Conservation (phyloP, 1,140 invertebrate genomes). For the Acyrthosiphon pisum region DNA sequence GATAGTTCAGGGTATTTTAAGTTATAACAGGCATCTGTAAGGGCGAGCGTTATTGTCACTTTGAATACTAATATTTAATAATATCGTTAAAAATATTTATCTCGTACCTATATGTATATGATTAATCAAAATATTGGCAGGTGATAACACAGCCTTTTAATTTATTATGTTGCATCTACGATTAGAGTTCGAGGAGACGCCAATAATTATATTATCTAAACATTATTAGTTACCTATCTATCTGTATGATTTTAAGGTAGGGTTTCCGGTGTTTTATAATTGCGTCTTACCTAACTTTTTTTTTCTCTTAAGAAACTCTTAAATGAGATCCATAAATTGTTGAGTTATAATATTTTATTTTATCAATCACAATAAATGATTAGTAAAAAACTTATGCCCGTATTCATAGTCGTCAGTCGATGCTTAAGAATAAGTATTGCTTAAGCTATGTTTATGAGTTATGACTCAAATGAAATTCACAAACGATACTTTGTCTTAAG, state of each 20-base stretch:
- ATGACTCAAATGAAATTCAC: no score
- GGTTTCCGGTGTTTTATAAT: not conserved
- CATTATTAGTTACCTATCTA: not conserved
- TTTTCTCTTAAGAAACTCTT: not conserved
- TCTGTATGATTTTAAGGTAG: not conserved
- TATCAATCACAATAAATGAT: not conserved
- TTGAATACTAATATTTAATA: not conserved
- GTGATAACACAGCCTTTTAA: not conserved
- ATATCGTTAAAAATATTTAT: not conserved
- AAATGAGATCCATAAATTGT: not conserved
- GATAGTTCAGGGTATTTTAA: no score
- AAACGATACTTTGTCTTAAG: no score
- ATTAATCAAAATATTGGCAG: not conserved
- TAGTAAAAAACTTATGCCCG: not conserved
- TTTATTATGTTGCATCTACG: not conserved
- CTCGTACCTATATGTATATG: not conserved
- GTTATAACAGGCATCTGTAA: not conserved
- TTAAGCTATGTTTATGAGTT: no score
- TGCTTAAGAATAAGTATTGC: no score
- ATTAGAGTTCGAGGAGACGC: not conserved
- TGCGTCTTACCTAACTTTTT: not conserved
- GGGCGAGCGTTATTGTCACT: not conserved
- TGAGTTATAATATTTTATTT: not conserved
- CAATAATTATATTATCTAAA: not conserved
- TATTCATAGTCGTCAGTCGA: no score